Percentiles rank a stretch among this genome's conserved stretches.
Evolutionary conservation across 2,113 vertebrate genomes (phyloP).

Genomic region (Phasianus colchicus): DNA sequence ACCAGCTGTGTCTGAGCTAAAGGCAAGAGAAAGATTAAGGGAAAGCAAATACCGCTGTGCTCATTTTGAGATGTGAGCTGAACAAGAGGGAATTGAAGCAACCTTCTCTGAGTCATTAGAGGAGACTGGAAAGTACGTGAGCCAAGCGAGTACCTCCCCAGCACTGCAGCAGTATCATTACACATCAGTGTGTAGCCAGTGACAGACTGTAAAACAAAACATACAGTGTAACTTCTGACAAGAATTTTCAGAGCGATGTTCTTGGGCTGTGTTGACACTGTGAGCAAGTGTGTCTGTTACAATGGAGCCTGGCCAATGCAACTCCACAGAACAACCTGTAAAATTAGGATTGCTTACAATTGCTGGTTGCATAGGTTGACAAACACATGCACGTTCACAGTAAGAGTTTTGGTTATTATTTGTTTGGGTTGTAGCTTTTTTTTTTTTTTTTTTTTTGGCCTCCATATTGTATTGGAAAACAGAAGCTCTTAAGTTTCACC

Average conservation of each 20-base stretch:
- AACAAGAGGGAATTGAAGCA: constrained; percentile 8
- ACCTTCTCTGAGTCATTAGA: background rate
- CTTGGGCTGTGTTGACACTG: too few species aligned
- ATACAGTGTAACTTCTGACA: background rate
- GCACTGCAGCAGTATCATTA: background rate
- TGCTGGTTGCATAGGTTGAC: too few species aligned
- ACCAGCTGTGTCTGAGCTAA: background rate
- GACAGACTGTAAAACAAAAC: background rate
- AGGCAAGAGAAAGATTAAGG: background rate
- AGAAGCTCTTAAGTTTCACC: too few species aligned
- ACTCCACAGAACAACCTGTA: too few species aligned
- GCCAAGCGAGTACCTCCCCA: background rate
- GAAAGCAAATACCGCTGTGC: background rate
- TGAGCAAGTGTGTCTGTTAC: too few species aligned
- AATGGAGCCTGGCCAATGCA: too few species aligned
- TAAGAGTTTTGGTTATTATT: too few species aligned
- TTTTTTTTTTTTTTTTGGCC: too few species aligned
- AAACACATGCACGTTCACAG: too few species aligned
- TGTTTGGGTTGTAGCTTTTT: too few species aligned
- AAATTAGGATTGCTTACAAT: too few species aligned
- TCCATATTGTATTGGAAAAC: too few species aligned
- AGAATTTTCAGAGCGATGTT: background rate
- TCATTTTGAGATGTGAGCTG: background rate
- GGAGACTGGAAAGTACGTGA: background rate
- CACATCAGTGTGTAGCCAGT: background rate